Conservation (phyloP, 2,113 vertebrate species). For the Brachypodius melanocephalos region DNA sequence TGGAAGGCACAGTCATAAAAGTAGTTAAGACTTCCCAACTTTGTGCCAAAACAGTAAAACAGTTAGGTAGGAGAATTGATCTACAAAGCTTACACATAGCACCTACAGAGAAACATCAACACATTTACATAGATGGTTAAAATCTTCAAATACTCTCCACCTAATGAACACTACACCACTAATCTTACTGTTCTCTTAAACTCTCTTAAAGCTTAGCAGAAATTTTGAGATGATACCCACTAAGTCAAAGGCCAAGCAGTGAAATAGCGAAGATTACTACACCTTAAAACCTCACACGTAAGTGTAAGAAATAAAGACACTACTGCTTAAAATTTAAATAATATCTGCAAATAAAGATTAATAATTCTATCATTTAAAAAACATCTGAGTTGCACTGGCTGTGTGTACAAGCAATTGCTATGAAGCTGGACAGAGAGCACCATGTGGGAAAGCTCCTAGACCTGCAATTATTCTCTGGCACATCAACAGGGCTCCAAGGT, state of each 20-base stretch:
- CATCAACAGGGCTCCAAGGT: background rate
- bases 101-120: background rate
- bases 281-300: background rate
- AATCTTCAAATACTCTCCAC: background rate
- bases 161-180: background rate
- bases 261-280: background rate
- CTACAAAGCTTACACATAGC: background rate
- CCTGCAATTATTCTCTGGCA: background rate
- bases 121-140: background rate
- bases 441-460: background rate
- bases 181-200: background rate
- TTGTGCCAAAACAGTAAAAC: background rate
- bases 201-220: background rate
- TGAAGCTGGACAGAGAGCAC: background rate
- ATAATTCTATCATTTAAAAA: background rate
- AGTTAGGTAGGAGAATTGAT: background rate
- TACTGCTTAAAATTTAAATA: background rate
- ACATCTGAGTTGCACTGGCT: background rate
- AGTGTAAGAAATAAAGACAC: background rate
- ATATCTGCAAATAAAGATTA: background rate
- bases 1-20: background rate
- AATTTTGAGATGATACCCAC: fast-evolving
- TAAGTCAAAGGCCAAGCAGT: background rate
- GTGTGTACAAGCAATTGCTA: background rate
- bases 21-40: background rate